A percentile compares a stretch with the other conserved stretches of the same genome.
Evolutionary conservation across 2,888 invertebrate species (phyloP).

Genomic region (Drosophila monieri): DNA sequence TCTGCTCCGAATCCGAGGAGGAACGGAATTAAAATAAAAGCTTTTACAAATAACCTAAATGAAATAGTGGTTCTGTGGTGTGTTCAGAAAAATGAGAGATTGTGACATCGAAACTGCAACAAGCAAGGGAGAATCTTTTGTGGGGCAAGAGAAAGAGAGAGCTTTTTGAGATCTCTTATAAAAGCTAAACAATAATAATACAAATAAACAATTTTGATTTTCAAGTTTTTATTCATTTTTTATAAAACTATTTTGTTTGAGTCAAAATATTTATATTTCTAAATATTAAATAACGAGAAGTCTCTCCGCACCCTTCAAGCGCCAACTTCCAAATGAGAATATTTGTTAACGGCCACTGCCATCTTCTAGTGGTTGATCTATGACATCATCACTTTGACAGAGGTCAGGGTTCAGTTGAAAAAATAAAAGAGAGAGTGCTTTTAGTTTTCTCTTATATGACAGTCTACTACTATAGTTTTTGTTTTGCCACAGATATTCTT

Average conservation of each 20-base stretch:
- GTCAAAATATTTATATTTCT: too few relatives aligned
- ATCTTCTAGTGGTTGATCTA: background rate
- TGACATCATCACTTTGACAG: constrained; percentile 59
- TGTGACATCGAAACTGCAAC: background rate
- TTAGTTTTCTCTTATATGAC: background rate
- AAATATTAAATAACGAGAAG: too few relatives aligned
- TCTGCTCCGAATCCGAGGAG: background rate
- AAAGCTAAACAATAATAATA: background rate
- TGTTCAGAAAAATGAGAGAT: background rate
- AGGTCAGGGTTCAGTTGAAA: background rate
- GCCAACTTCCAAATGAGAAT: constrained; percentile 12
- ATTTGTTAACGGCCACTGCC: background rate
- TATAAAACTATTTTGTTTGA: too few relatives aligned
- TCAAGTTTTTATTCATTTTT: too few relatives aligned
- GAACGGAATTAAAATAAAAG: background rate
- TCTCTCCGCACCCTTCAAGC: too few relatives aligned
- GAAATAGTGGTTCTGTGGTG: background rate
- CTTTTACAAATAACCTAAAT: background rate
- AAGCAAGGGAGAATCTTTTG: background rate
- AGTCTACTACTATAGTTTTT: background rate
- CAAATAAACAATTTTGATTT: too few relatives aligned
- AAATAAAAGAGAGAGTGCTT: constrained; percentile 4
- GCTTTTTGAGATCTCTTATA: background rate
- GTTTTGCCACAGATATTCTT: background rate
- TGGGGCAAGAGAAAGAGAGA: background rate